Conservation (phyloP, 2,797 vertebrate species). For the Cheirogaleus major region DNA sequence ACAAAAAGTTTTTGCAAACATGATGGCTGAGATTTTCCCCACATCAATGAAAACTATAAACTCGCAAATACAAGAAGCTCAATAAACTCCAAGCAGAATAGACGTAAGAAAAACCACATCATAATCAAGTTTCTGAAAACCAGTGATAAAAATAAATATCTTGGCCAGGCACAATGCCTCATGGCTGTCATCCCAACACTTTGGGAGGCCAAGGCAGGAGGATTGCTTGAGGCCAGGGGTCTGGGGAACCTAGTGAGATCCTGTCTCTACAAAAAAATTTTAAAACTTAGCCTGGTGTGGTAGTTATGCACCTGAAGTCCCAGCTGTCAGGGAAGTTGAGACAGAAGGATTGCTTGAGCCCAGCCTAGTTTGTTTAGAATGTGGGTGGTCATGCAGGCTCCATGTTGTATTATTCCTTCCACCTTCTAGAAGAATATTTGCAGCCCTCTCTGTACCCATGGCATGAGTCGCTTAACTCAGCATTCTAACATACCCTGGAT, state of each 20-base stretch:
- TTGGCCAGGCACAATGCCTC: neutral
- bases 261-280: neutral
- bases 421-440: neutral
- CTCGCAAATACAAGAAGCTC: neutral
- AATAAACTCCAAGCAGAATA: conserved; percentile 6
- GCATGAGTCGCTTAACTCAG: neutral
- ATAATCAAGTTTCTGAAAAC: neutral
- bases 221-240: neutral
- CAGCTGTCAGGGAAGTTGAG: neutral
- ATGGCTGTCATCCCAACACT: neutral
- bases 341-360: neutral
- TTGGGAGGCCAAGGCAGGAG: neutral
- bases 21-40: neutral
- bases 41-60: neutral
- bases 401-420: neutral
- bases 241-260: neutral
- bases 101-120: neutral
- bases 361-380: neutral
- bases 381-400: neutral
- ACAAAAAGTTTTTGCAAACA: neutral
- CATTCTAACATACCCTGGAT: neutral
- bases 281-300: neutral
- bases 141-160: neutral
- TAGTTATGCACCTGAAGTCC: neutral
- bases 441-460: neutral